Conservation (phyloP, 2,113 vertebrate species). For the Bucco capensis region DNA sequence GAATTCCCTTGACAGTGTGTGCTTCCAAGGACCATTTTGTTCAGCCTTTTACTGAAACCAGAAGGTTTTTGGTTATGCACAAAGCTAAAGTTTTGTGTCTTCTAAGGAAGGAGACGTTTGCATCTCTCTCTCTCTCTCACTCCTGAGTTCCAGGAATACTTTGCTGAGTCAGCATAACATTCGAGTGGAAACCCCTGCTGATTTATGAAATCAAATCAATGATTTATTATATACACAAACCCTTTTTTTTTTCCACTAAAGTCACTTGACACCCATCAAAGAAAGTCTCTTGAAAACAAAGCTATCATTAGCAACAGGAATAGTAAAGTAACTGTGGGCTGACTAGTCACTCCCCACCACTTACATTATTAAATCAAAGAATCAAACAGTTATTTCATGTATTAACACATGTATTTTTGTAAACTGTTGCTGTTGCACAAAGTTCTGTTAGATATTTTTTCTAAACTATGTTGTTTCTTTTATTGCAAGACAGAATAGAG, state of each 20-base stretch:
- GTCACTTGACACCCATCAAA: neutral
- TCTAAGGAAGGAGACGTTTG: neutral
- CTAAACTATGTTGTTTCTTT: neutral
- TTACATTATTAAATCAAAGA: neutral
- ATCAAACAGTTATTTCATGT: neutral
- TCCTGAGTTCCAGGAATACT: rapidly evolving
- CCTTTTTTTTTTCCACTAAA: neutral
- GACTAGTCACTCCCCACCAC: neutral
- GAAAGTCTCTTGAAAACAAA: neutral
- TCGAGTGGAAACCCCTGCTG: neutral
- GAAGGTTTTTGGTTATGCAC: neutral
- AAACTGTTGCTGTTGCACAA: neutral
- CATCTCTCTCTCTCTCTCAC: too few relatives aligned
- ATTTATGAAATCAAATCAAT: neutral
- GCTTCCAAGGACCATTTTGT: neutral
- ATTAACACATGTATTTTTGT: neutral
- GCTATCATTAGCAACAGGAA: neutral
- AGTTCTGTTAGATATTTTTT: neutral
- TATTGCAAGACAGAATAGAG: neutral
- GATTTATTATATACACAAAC: neutral
- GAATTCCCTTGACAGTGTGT: neutral
- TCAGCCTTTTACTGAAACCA: neutral
- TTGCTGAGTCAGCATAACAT: neutral
- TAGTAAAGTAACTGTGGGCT: neutral
- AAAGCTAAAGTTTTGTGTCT: too few relatives aligned